These are phyloP conservation scores for Pavo muticus DNA, from an alignment of 2,113 vertebrate species.

Conservation along the genomic window DNA sequence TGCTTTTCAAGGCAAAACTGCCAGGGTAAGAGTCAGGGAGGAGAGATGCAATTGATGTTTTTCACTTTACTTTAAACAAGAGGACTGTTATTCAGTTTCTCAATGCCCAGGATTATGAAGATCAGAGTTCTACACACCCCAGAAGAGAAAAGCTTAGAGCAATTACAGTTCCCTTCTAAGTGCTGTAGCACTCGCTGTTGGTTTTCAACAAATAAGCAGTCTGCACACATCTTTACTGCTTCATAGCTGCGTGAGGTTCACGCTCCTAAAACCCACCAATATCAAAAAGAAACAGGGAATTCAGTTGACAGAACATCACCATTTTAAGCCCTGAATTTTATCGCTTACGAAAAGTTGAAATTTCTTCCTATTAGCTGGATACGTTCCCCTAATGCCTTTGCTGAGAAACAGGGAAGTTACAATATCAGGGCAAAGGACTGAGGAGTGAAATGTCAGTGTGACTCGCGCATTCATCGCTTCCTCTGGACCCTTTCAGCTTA, in stretches of 20 bases:
- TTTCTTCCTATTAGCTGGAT: constrained; percentile 2
- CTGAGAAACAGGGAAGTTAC: not conserved
- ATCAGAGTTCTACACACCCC: constrained; percentile 63
- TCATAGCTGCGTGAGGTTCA: not conserved
- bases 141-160: constrained; percentile 71
- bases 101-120: constrained; percentile 69
- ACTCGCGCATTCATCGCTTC: constrained; percentile 54
- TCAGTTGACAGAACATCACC: not conserved
- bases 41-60: constrained; percentile 65
- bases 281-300: constrained; percentile 2
- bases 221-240: constrained; percentile 36
- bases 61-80: constrained; percentile 71
- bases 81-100: constrained; percentile 64
- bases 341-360: constrained; percentile 8
- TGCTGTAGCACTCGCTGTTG: constrained; percentile 52
- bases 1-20: constrained; percentile 14
- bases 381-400: not conserved
- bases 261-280: constrained; percentile 20
- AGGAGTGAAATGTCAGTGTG: constrained; percentile 66
- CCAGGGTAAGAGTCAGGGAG: constrained; percentile 50
- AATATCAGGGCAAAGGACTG: constrained; percentile 33
- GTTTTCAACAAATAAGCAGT: constrained; percentile 68
- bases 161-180: constrained; percentile 72
- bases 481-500: constrained; percentile 49
- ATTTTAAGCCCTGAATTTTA: constrained; percentile 26